Evolutionary conservation across 2,113 vertebrate species (phyloP).

Genomic region (Pogonocichla stellata): DNA sequence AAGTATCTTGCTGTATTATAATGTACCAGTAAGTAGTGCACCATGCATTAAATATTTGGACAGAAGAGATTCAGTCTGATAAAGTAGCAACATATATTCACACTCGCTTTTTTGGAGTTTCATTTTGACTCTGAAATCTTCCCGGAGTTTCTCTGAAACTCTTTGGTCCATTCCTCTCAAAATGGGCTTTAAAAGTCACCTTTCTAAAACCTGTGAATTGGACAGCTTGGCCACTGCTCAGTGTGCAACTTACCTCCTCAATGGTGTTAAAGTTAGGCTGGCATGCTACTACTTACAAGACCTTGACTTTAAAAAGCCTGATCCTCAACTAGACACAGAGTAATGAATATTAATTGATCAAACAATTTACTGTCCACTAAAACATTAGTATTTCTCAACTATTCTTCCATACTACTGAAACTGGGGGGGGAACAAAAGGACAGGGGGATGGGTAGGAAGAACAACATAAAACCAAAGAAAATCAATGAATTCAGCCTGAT

Average conservation of each 20-base stretch:
- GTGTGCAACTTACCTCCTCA: slow-evolving; percentile 45
- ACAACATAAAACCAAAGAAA: slow-evolving; percentile 38
- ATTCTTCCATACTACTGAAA: slow-evolving; percentile 44
- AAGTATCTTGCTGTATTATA: slow-evolving; percentile 56
- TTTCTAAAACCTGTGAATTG: slow-evolving; percentile 42
- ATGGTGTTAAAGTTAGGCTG: slow-evolving; percentile 43
- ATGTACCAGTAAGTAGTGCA: slow-evolving; percentile 68
- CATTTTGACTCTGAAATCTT: slow-evolving; percentile 74
- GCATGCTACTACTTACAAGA: slow-evolving; percentile 63
- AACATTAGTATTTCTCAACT: slow-evolving; percentile 64
- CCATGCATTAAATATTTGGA: slow-evolving; percentile 66
- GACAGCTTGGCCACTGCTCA: slow-evolving; percentile 38
- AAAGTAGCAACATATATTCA: slow-evolving; percentile 59
- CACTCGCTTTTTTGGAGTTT: slow-evolving; percentile 59
- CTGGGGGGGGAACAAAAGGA: background rate
- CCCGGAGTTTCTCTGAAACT: slow-evolving; percentile 77
- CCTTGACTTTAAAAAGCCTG: slow-evolving; percentile 25
- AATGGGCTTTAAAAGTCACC: slow-evolving; percentile 48
- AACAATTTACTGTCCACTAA: slow-evolving; percentile 66
- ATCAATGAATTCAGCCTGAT: slow-evolving; percentile 55
- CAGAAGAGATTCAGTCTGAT: slow-evolving; percentile 59
- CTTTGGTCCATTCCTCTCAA: slow-evolving; percentile 89
- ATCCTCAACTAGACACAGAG: slow-evolving; percentile 32
- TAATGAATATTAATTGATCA: slow-evolving; percentile 47
- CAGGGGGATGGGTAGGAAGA: background rate